A percentile compares a stretch with the other conserved stretches of the same genome.
These are phyloP conservation scores for Hydra vulgaris DNA, from an alignment of 30 jellyfish, hydroid and myxozoan genomes.

Conservation along the genomic window DNA sequence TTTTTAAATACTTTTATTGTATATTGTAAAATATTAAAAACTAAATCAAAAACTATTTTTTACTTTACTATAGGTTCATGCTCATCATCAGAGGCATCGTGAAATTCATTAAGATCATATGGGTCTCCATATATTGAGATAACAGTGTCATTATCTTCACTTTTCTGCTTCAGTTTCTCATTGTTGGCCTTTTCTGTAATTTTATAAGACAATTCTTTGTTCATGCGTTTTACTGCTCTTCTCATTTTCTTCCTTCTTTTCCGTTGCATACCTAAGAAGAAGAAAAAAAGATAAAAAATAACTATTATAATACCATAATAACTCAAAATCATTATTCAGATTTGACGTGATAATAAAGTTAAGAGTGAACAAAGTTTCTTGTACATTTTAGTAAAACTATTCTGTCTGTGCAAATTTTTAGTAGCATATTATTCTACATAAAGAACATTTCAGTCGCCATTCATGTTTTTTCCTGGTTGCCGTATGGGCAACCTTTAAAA, in stretches of 20 bases:
- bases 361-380: too few relatives aligned
- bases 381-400: too few relatives aligned
- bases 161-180: background rate
- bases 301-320: too few relatives aligned
- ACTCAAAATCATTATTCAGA: too few relatives aligned
- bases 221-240: background rate
- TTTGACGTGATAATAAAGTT: too few relatives aligned
- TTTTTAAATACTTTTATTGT: background rate
- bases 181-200: background rate
- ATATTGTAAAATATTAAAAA: too few relatives aligned
- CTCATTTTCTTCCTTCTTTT: background rate
- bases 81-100: conserved; percentile 10
- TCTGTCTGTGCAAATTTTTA: too few relatives aligned
- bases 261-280: background rate
- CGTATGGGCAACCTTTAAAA: background rate
- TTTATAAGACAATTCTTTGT: background rate
- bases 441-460: too few relatives aligned
- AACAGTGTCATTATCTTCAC: background rate
- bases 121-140: conserved; percentile 9
- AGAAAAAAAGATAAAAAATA: too few relatives aligned
- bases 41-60: too few relatives aligned
- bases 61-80: background rate
- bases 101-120: conserved; percentile 12
- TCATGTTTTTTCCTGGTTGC: too few relatives aligned
- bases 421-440: too few relatives aligned